Percentiles rank a stretch among this genome's conserved stretches.
phyloP scores from a whole-genome alignment of 2,113 vertebrate genomes.

The Stercorarius parasiticus region DNA sequence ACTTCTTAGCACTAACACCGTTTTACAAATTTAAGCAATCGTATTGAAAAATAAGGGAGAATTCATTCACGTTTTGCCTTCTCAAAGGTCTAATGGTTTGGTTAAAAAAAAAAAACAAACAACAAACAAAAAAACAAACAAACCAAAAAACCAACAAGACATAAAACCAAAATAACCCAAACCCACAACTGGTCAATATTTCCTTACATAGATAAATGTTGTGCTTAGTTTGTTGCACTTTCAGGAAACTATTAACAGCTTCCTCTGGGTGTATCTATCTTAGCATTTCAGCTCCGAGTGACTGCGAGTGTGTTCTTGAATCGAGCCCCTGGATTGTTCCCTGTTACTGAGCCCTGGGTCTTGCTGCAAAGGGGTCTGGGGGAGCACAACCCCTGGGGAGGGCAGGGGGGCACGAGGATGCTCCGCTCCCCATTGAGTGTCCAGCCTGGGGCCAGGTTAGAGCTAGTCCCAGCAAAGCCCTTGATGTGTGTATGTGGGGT shows the following conservation, averaged over 20 bases:
- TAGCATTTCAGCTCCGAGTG: not conserved
- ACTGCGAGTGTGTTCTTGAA: not conserved
- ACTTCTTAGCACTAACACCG: not conserved
- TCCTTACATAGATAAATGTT: not conserved
- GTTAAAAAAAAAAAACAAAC: not conserved
- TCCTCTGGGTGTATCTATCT: not conserved
- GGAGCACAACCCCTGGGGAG: not conserved
- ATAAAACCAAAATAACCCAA: too few relatives aligned
- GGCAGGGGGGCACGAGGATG: fast-evolving
- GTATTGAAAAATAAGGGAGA: not conserved
- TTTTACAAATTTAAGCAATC: not conserved
- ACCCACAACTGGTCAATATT: not conserved
- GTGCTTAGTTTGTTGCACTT: not conserved
- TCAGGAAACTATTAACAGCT: not conserved
- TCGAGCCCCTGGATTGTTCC: fast-evolving
- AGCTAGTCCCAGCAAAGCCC: not conserved
- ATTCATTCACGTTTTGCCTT: not conserved
- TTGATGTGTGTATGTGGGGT: not conserved
- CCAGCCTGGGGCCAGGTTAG: not conserved
- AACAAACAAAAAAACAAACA: too few relatives aligned
- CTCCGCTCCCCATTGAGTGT: not conserved
- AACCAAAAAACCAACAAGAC: too few relatives aligned
- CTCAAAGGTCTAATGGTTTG: not conserved
- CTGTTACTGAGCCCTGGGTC: not conserved
- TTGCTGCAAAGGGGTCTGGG: fast-evolving